Evolutionary conservation across 1,140 invertebrate species (phyloP), one percentile per base, ranked within the genome.

Genomic region (Portunus trituberculatus): DNA sequence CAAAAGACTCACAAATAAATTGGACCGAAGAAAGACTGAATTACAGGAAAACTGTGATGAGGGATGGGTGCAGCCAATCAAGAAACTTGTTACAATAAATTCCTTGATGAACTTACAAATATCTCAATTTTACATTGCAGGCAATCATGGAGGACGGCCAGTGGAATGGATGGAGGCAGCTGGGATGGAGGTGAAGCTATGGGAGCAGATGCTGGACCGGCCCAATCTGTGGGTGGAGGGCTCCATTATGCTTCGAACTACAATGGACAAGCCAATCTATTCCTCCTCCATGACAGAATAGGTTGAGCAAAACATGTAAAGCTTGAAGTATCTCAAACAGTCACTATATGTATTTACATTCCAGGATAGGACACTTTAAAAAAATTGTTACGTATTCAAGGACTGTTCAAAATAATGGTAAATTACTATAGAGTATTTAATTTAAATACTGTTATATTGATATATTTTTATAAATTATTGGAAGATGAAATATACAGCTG

Each of bases 201-300:
- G 99, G 99, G 98, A 99, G 96, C 98, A 98, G 88, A 99, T 99
- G 99, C 97, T 99, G 96, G 98, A 99, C 96, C 97, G 98, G 59
- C 99, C 99, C 28, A 99, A 99, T 97, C 98, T 99, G 97, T 99
- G 99, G 99, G 98, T 99, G 12, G 99, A 99, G 97, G 98, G 98
- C 89, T 98, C 98, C 93, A 97, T 99, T 29, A 98, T 98, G 0
- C 97, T 99, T n/a, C 97, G 99, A 96, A 98, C 98, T 86, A 98
- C 98, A 95, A 97, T 98, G 92, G 96, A 96, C 39, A 95, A 96
- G 52, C 96, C 96, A n/a, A 96, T 96, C 29, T 96, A 96, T 93
- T 96, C 96, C 46, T 95, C 94, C 12, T 93, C 91, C 45, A 93
- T 95, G 67, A 95, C 95, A 45, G 96, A 96, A 67, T 93, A 83